Percentiles rank a stretch among this genome's conserved stretches.
Evolutionary conservation across 2,113 vertebrate species (phyloP).

Genomic region (Gambusia holbrooki): DNA sequence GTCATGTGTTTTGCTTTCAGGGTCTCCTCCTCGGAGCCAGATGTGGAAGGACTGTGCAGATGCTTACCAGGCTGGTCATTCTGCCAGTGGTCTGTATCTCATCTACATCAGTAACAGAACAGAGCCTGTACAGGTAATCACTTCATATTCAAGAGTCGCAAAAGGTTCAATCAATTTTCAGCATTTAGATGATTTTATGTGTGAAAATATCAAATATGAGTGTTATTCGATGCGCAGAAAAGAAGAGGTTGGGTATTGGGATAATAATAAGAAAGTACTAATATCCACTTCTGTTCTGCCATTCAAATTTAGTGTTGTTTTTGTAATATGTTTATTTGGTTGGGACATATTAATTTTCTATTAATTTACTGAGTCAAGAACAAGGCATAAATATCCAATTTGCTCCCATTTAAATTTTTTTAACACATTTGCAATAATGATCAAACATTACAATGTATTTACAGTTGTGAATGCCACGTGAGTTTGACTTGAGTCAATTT

Average conservation of each 20-base stretch:
- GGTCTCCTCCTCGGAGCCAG: constrained; percentile 50
- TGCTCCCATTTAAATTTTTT: not conserved
- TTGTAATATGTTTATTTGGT: not conserved
- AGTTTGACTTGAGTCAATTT: not conserved
- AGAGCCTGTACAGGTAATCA: constrained; percentile 82
- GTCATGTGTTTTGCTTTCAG: constrained; percentile 53
- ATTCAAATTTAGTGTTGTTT: not conserved
- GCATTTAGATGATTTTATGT: not conserved
- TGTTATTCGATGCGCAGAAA: too few species aligned
- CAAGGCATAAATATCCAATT: not conserved
- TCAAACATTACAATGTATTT: not conserved
- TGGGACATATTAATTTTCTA: not conserved
- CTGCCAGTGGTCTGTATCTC: constrained; percentile 82
- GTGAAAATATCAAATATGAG: too few species aligned
- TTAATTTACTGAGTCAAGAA: too few species aligned
- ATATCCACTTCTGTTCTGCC: not conserved
- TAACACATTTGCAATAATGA: not conserved
- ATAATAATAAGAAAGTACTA: not conserved
- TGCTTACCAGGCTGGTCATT: constrained; percentile 78
- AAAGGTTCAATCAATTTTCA: not conserved
- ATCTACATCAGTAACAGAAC: constrained; percentile 83
- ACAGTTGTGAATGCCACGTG: not conserved
- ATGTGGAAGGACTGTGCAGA: constrained; percentile 87
- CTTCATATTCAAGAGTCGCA: not conserved
- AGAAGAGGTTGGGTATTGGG: not conserved